Base-by-base conservation (phyloP, 2,888 invertebrate genomes). In the Adela reaumurella region DNA sequence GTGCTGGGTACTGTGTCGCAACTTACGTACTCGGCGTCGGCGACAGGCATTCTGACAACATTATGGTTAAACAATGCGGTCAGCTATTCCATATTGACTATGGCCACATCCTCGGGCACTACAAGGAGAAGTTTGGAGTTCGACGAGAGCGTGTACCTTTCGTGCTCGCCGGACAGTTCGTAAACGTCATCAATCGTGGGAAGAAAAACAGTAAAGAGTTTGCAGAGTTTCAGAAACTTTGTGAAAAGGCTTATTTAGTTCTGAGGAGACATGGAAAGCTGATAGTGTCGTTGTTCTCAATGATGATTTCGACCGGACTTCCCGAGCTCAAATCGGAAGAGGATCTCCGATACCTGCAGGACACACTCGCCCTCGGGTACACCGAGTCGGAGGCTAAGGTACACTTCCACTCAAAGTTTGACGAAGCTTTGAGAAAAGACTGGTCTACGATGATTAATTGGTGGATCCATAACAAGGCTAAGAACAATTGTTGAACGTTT, bases 1-100 rank as follows among this genome's bases (percentile, higher is more conserved):
- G 97, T 71, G 98, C 97, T 4, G 98, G 97, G 0, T 98, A 98
- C 77, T 97, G 97, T 74, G 97, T 98, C 2, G 97, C 96, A 2
- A 98, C 98, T 0, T 98, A 96, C 68, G 93, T 98, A 17, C 83
- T 98, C 44, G 93, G 93, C 16, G 90, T 93, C 53, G 95, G 97
- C 0, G 97, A 97, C 74, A 77, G 97, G 16, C 97, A 97, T 68
- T 96, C 97, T 0, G 98, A 98, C 72, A 98, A 98, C 68, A 98
- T 98, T 59, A 96, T 88, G 88, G 83, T 89, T 52, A 90, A 89
- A 64, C 84, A 83, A 58, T 88, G 84, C 58, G 92, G 92, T 3
- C 80, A 94, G 88, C 72, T 95, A 49, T 94, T 94, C 73, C 94
- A 94, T 70, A 92, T 94, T 52, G 94, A 94, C 68, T 94, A 94